phyloP scores from a whole-genome alignment of 2,797 vertebrate species.

The Trachurus trachurus region DNA sequence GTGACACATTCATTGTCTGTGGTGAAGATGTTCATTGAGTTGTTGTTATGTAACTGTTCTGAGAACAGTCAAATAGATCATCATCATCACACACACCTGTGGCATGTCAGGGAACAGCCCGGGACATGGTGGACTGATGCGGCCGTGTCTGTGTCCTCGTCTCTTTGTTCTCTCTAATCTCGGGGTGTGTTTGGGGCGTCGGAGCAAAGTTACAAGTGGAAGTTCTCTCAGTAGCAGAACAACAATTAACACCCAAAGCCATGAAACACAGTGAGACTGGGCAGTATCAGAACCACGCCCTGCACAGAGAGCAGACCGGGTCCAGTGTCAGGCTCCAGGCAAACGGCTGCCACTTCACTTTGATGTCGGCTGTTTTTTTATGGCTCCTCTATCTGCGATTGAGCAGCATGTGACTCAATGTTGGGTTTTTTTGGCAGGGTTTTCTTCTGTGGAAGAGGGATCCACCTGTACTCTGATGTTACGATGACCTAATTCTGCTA shows the following conservation, averaged over 20 bases:
- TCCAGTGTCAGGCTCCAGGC: neutral
- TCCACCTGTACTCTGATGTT: slow-evolving; percentile 7
- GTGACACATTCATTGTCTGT: neutral
- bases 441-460: neutral
- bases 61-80: no score
- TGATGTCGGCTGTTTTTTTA: neutral
- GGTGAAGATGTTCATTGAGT: neutral
- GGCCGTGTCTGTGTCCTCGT: neutral
- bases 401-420: neutral
- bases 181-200: slow-evolving; percentile 8
- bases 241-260: neutral
- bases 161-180: neutral
- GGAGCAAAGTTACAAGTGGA: neutral
- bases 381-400: neutral
- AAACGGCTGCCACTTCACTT: neutral
- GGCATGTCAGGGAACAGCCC: neutral
- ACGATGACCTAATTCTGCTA: slow-evolving; percentile 50
- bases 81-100: neutral
- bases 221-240: neutral
- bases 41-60: neutral
- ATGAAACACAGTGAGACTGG: neutral
- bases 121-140: neutral
- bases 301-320: neutral
- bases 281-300: slow-evolving; percentile 46
- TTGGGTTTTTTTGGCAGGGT: neutral